Evolutionary conservation across 2,888 invertebrate genomes (phyloP).

Genomic region (Agriopis leucophaearia): DNA sequence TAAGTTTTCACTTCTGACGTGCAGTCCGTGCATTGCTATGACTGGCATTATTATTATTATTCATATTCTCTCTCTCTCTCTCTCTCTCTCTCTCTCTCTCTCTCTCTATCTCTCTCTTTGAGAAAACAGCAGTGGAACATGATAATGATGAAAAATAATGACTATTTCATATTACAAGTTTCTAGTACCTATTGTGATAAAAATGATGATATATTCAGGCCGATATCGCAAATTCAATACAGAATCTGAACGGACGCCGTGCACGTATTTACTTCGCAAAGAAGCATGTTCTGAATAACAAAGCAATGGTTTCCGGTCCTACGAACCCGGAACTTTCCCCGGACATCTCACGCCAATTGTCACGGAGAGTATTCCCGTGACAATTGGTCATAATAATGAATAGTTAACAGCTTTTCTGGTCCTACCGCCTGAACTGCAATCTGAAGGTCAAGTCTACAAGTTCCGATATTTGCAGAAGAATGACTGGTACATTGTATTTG

Average conservation of each 20-base stretch:
- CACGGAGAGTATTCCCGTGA: constrained; percentile 15
- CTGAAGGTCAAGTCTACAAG: neutral
- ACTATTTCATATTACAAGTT: too few relatives aligned
- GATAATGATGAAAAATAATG: too few relatives aligned
- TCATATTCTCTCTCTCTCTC: too few relatives aligned
- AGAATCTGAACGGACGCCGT: constrained; percentile 14
- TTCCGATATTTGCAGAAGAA: too few relatives aligned
- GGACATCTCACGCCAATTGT: too few relatives aligned
- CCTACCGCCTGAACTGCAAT: neutral
- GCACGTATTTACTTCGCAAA: constrained; percentile 33
- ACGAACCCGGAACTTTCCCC: constrained; percentile 15
- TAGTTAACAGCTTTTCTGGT: constrained; percentile 19
- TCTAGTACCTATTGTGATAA: constrained; percentile 7
- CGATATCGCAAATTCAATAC: constrained; percentile 15
- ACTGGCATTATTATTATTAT: too few relatives aligned
- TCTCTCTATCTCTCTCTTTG: too few relatives aligned
- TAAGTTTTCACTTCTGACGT: too few relatives aligned
- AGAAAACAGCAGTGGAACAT: too few relatives aligned
- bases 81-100: too few relatives aligned
- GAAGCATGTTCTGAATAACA: constrained; percentile 31
- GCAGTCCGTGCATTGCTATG: too few relatives aligned
- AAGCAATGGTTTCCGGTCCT: constrained; percentile 28
- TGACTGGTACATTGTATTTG: too few relatives aligned
- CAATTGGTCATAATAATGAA: constrained; percentile 28
- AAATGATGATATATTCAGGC: constrained; percentile 19